phyloP scores from a whole-genome alignment of 2,113 vertebrate genomes.

The Alethe diademata region DNA sequence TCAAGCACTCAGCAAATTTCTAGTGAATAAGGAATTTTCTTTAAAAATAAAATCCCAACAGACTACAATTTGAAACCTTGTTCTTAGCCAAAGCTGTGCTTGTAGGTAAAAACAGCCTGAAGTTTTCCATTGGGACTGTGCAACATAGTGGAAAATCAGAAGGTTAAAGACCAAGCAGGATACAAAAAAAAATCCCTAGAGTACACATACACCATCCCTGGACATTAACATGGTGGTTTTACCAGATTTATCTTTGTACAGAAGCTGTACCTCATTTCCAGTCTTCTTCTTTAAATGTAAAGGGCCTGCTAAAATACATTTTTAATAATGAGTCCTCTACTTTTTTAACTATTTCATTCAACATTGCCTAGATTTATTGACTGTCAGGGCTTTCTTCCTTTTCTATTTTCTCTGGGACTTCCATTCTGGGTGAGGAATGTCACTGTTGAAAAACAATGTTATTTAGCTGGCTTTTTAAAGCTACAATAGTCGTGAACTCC shows the following conservation, averaged over 20 bases:
- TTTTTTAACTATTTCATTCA: constrained; percentile 62
- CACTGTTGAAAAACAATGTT: constrained; percentile 47
- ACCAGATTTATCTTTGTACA: constrained; percentile 28
- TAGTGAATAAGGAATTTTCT: constrained; percentile 28
- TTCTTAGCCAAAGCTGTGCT: constrained; percentile 29
- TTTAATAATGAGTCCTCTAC: constrained; percentile 25
- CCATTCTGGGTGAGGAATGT: constrained; percentile 31
- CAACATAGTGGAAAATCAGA: constrained; percentile 50
- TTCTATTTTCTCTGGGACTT: constrained; percentile 33
- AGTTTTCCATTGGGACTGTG: constrained; percentile 33
- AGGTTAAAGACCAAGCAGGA: constrained; percentile 42
- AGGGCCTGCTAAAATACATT: constrained; percentile 27
- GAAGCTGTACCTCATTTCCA: constrained; percentile 41
- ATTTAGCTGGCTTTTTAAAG: constrained; percentile 46
- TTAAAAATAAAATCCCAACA: not conserved
- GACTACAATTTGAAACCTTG: constrained; percentile 21
- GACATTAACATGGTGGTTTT: not conserved
- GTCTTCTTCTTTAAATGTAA: constrained; percentile 32
- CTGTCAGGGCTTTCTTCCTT: constrained; percentile 30
- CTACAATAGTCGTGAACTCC: constrained; percentile 48
- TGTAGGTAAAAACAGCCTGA: constrained; percentile 47
- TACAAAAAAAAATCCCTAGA: not conserved
- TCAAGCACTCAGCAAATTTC: constrained; percentile 42
- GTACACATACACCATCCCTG: not conserved
- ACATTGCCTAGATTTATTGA: constrained; percentile 40